Percentiles rank a stretch among this genome's conserved stretches.
Evolutionary conservation across 2,888 invertebrate genomes (phyloP).

Genomic region (Oasisia sp.): DNA sequence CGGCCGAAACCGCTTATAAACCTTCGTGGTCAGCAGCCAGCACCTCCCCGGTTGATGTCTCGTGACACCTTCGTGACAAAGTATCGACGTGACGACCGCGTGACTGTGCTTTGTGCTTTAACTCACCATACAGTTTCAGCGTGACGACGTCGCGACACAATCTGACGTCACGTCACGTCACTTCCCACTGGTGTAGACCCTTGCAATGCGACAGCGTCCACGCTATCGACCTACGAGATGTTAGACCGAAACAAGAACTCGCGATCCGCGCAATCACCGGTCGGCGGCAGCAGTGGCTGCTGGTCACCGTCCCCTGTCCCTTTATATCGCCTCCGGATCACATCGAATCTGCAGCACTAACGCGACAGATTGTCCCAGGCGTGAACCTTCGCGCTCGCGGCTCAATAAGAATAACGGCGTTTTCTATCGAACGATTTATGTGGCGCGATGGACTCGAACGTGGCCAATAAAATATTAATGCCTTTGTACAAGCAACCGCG

Average conservation of each 20-base stretch:
- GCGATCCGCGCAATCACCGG: neutral
- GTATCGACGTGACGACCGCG: neutral
- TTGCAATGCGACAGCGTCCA: neutral
- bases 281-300: neutral
- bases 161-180: neutral
- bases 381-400: neutral
- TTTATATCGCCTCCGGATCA: neutral
- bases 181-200: neutral
- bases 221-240: neutral
- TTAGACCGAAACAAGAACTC: neutral
- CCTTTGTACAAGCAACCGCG: neutral
- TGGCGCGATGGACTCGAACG: neutral
- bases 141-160: neutral
- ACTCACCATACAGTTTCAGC: neutral
- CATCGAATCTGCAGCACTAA: neutral
- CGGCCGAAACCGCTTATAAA: neutral
- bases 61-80: no score
- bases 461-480: constrained; percentile 10
- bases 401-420: neutral
- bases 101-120: neutral
- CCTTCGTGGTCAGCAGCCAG: neutral
- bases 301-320: neutral
- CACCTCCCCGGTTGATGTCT: no score
- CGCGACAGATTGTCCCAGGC: neutral
- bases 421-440: neutral